Percentiles rank a stretch among this genome's conserved stretches.
Conservation (phyloP, 2,888 invertebrate genomes). For the Eugnorisma glareosa region DNA sequence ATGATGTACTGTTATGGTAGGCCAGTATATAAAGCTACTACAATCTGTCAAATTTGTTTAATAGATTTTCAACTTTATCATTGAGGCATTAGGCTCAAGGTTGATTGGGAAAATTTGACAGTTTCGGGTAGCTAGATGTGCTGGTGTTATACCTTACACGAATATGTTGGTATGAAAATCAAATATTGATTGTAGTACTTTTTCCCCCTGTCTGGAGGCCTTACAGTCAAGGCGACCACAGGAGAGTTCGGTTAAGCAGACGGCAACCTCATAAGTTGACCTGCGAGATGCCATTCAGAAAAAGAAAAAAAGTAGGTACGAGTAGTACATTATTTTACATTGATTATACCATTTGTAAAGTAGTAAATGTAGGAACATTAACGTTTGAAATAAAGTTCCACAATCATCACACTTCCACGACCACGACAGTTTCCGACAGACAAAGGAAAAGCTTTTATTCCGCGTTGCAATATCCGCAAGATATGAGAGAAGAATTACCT, state of each 20-base stretch:
- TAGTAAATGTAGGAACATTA: not conserved
- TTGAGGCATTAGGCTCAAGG: too few relatives aligned
- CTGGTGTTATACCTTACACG: too few relatives aligned
- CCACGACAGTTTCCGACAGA: not conserved
- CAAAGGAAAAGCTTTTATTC: constrained; percentile 18
- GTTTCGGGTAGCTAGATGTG: too few relatives aligned
- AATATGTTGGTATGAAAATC: not conserved
- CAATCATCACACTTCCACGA: not conserved
- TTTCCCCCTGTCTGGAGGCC: not conserved
- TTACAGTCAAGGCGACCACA: not conserved
- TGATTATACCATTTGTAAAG: not conserved
- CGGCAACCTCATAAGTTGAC: too few relatives aligned
- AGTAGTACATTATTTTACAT: not conserved
- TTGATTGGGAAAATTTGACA: too few relatives aligned
- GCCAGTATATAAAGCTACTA: too few relatives aligned
- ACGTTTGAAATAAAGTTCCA: not conserved
- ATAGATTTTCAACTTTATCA: too few relatives aligned
- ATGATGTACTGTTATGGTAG: not conserved
- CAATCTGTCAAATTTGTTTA: too few relatives aligned
- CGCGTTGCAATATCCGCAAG: constrained; percentile 35
- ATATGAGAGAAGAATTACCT: constrained; percentile 20
- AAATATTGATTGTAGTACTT: not conserved
- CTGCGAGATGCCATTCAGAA: too few relatives aligned
- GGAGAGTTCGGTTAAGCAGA: too few relatives aligned
- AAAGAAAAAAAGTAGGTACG: too few relatives aligned